phyloP scores from a whole-genome alignment of 2,113 vertebrate genomes.

The Eonycteris spelaea region DNA sequence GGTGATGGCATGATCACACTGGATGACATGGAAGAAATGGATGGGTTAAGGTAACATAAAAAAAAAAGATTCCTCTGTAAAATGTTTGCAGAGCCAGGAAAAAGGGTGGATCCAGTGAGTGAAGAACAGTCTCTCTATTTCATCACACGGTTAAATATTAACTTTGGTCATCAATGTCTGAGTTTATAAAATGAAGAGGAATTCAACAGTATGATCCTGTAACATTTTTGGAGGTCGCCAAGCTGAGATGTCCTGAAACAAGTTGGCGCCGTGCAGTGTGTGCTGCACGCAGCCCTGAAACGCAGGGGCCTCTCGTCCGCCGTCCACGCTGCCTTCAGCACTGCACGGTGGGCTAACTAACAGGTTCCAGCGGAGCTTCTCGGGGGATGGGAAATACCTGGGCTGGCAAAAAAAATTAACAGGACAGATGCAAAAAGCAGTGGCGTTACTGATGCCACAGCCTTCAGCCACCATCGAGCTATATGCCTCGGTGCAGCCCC shows the following conservation, averaged over 20 bases:
- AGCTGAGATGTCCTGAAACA: neutral
- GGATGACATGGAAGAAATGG: slow-evolving; percentile 99
- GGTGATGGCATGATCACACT: slow-evolving; percentile 99
- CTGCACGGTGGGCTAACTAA: neutral
- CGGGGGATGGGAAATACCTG: neutral
- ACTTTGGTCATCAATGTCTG: neutral
- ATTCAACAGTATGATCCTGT: neutral
- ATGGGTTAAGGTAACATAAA: slow-evolving; percentile 92
- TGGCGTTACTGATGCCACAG: accelerated
- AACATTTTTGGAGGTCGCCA: neutral
- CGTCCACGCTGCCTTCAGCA: neutral
- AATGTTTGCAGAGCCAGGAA: neutral
- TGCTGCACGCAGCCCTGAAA: neutral
- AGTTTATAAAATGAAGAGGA: neutral
- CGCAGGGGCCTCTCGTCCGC: neutral
- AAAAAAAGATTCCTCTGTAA: neutral
- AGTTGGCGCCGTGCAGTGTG: neutral
- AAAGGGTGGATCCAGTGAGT: neutral
- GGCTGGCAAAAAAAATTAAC: neutral
- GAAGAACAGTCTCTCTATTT: neutral
- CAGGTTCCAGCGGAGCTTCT: accelerated
- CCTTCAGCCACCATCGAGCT: neutral
- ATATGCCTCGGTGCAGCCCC: neutral
- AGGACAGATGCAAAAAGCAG: neutral
- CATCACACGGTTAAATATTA: neutral